phyloP scores from a whole-genome alignment of 2,113 vertebrate genomes.

The Siniperca chuatsi region DNA sequence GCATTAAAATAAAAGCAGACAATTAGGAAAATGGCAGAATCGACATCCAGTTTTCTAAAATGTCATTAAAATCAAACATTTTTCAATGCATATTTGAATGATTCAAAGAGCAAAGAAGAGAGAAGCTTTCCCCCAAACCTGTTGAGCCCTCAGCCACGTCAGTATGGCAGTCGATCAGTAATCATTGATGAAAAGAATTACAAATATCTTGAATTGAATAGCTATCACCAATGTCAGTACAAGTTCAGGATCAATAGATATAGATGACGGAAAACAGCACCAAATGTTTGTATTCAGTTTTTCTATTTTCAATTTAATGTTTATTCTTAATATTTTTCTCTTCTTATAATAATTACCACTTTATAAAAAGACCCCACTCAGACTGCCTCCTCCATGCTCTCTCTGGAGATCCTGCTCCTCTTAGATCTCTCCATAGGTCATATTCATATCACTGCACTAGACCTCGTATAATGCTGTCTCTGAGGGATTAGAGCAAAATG shows the following conservation, averaged over 20 bases:
- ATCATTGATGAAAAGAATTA: conserved; percentile 16
- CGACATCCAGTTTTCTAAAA: neutral
- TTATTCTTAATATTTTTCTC: neutral
- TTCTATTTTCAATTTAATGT: neutral
- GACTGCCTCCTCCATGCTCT: neutral
- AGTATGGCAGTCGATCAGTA: neutral
- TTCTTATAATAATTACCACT: neutral
- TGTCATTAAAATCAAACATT: neutral
- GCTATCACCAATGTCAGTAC: neutral
- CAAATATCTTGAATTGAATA: conserved; percentile 1
- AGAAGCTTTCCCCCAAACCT: neutral
- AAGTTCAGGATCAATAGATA: conserved; percentile 10
- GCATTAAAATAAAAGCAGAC: neutral
- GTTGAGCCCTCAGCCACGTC: neutral
- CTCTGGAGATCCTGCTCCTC: conserved; percentile 14
- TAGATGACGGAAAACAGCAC: neutral
- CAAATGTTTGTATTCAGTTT: neutral
- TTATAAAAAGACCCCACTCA: neutral
- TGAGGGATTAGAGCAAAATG: conserved; percentile 33
- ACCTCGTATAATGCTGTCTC: conserved; percentile 41
- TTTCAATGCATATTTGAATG: neutral
- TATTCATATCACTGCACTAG: conserved; percentile 13
- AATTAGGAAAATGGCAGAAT: neutral
- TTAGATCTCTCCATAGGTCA: conserved; percentile 34
- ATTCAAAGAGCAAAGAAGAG: neutral